A percentile compares a stretch with the other conserved stretches of the same genome.
phyloP scores from a whole-genome alignment of 2,797 vertebrate species.

The Gadopsis marmoratus region DNA sequence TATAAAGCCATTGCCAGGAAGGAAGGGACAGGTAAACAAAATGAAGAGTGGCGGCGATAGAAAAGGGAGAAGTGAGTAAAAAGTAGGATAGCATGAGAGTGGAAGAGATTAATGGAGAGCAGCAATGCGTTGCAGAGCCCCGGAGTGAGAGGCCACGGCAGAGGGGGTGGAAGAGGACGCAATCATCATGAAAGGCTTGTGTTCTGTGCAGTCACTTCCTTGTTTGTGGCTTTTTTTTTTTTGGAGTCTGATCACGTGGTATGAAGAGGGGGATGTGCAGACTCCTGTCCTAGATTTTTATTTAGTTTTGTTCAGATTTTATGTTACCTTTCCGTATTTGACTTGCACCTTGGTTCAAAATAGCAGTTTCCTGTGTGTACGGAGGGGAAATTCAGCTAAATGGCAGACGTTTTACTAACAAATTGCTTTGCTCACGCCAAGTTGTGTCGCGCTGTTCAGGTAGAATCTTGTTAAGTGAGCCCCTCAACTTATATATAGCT shows the following conservation, averaged over 20 bases:
- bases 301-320: background rate
- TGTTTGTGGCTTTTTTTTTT: slow-evolving; percentile 14
- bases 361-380: background rate
- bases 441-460: background rate
- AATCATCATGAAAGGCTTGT: slow-evolving; percentile 40
- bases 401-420: background rate
- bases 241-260: slow-evolving; percentile 11
- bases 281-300: background rate
- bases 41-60: slow-evolving; percentile 3
- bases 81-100: slow-evolving; percentile 30
- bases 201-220: slow-evolving; percentile 57
- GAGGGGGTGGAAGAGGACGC: slow-evolving; percentile 20
- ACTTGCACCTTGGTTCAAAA: slow-evolving; percentile 7
- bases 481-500: background rate
- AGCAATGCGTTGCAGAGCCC: slow-evolving; percentile 41
- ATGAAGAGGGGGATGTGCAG: background rate
- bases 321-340: background rate
- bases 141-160: slow-evolving; percentile 27
- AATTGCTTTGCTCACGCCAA: background rate
- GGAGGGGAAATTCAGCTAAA: background rate
- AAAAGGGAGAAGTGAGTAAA: background rate
- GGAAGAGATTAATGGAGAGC: slow-evolving; percentile 31
- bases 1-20: slow-evolving; percentile 15
- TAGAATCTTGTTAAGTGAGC: background rate
- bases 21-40: slow-evolving; percentile 30